Evolutionary conservation across 2,888 invertebrate genomes (phyloP), one percentile per base, ranked within the genome.

Genomic region (Petrolisthes cinctipes): DNA sequence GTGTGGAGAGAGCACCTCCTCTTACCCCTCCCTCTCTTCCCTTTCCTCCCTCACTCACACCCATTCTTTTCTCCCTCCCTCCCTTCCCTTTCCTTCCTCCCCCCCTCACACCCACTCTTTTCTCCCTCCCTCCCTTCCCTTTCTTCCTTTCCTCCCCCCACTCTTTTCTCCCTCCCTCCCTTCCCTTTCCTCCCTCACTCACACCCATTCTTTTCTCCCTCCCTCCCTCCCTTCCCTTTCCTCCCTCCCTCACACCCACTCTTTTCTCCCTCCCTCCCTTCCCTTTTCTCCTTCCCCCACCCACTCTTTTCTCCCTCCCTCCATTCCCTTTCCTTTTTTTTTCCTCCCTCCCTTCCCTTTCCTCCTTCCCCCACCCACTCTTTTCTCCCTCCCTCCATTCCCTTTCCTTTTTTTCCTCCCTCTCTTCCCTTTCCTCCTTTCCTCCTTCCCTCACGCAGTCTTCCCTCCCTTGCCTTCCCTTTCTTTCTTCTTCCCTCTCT

Each of bases 1-100:
- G 82, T 82, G 82, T 82, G 82, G 57, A 51, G 20, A n/a, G 23
- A 66, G 23, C 82, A 51, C 82, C 82, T 73, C 73, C 66, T 73
- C 73, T 7, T 73, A 20, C 20, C 7, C 73, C 73, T 20, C 73
- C 73, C 23, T 20, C 73, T 73, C 73, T 20, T 20, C 23, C 23
- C 17, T n/a, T 73, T 11, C 23, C 73, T 7, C 1, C 4, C 17
- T 20, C 1, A 0, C 20, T 20, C 73, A 17, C 73, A 73, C 17
- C 20, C 73, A n/a, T 1, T 73, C 73, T 20, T 73, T 4, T 73
- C 73, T 17, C 73, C 17, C 66, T 7, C 73, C 7, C 17, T 17
- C 20, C 5, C n/a, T 20, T 20, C n/a, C 73, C 73, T 20, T 73
- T 73, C 17, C 23, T 73, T 73, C 23, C 73, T 20, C 5, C 23